Conservation (phyloP, 2,113 vertebrate species). For the Gulo gulo region DNA sequence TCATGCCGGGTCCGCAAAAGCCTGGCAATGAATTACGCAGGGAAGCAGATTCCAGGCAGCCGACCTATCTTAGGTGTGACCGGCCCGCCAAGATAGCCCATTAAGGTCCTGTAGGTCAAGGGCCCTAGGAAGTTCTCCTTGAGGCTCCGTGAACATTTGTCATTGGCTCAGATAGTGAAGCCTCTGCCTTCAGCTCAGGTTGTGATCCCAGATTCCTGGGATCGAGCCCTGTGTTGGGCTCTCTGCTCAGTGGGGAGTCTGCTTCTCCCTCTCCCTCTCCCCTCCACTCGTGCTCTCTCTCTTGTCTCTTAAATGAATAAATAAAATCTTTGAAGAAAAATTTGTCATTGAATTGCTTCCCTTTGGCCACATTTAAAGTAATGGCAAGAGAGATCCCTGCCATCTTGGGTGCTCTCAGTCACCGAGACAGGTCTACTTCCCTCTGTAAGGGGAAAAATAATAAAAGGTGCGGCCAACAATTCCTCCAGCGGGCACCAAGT, state of each 20-base stretch:
- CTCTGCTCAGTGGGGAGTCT: too few relatives aligned
- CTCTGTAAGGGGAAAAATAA: background rate
- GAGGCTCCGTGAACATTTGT: background rate
- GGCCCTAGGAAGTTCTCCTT: background rate
- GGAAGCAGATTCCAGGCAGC: background rate
- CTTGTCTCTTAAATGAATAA: too few relatives aligned
- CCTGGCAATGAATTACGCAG: background rate
- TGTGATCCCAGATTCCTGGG: too few relatives aligned
- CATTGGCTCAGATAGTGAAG: background rate
- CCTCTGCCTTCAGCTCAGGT: too few relatives aligned
- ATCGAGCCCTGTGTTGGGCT: too few relatives aligned
- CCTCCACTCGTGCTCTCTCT: too few relatives aligned
- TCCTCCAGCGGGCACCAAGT: background rate
- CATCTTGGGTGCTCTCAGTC: background rate
- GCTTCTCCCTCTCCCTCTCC: too few relatives aligned
- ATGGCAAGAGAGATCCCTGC: background rate
- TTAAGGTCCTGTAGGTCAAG: background rate
- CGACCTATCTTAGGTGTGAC: background rate
- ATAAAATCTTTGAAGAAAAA: too few relatives aligned
- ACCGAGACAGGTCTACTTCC: background rate
- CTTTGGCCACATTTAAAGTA: slow-evolving; percentile 3
- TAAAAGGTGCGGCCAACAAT: background rate
- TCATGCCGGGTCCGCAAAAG: background rate
- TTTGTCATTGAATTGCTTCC: background rate
- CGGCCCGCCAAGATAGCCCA: background rate